These are phyloP conservation scores for Hyles euphorbiae DNA, from an alignment of 1,140 invertebrate genomes.

Conservation along the genomic window DNA sequence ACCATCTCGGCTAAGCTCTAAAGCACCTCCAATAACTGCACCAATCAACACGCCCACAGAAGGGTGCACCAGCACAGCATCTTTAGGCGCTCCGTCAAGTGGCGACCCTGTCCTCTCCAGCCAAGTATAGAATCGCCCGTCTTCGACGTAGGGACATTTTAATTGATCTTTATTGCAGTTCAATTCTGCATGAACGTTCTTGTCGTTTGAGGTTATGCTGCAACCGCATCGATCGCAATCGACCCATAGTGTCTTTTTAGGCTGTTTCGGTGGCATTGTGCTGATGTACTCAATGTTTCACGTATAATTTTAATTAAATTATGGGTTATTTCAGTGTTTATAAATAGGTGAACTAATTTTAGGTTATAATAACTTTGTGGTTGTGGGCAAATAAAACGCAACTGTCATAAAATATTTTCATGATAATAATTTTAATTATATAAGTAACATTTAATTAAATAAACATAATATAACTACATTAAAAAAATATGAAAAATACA, in stretches of 20 bases:
- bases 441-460: no score
- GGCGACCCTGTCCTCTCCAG: slow-evolving; percentile 43
- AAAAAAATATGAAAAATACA: no score
- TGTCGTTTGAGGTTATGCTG: slow-evolving; percentile 58
- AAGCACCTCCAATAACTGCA: slow-evolving; percentile 53
- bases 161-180: slow-evolving; percentile 59
- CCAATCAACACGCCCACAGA: slow-evolving; percentile 49
- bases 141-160: slow-evolving; percentile 58
- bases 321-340: no score
- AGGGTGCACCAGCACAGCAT: slow-evolving; percentile 55
- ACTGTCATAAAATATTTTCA: no score
- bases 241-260: slow-evolving; percentile 62
- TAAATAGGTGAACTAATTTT: no score
- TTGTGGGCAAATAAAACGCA: no score
- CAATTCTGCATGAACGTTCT: slow-evolving; percentile 54
- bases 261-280: slow-evolving; percentile 59
- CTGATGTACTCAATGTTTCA: neutral
- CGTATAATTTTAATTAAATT: no score
- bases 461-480: no score
- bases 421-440: no score
- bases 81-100: slow-evolving; percentile 48
- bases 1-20: slow-evolving; percentile 49
- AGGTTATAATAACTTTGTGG: no score
- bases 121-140: slow-evolving; percentile 48
- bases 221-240: slow-evolving; percentile 60